Evolutionary conservation across 2,113 vertebrate genomes (phyloP), one percentile per base, ranked within the genome.

Genomic region (Tauraco erythrolophus): DNA sequence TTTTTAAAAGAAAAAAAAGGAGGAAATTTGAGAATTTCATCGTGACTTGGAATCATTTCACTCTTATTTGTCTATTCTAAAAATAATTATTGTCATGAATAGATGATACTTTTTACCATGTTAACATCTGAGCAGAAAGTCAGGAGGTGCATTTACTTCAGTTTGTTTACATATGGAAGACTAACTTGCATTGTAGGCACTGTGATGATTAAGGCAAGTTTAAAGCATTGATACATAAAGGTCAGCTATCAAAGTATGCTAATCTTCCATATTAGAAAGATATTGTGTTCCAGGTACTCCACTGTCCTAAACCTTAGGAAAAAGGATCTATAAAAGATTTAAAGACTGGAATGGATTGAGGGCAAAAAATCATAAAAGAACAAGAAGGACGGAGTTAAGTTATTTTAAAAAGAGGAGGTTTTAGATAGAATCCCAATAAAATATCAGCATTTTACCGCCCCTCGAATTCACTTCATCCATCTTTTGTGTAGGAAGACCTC

Each of bases 1-100:
- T 92, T 86, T 66, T 91, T 15, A 77, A 80, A 94, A 66, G 28
- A 7, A 39, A 74, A 56, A 57, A 76, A 74, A 35, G 39, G 21
- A 76, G 27, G 83, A 95, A 91, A 92, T 92, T 77, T 12, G 11
- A 74, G 45, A 80, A 91, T 84, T 91, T 41, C 87, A 84, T 96
- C 62, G 24, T 96, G 94, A 94, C 93, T 97, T 96, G 60, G 46
- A 95, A 86, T 92, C 45, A 43, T 8, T 80, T 39, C 37, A 74
- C 4, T 60, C 69, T 94, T 84, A 79, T 78, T 94, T 96, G 35
- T 48, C 56, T 94, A 18, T 68, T 82, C 76, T 91, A 94, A 94
- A 95, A 95, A 95, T 96, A 96, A 50, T 35, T 56, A 9, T 77
- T 91, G 54, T 65, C 35, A 23, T 87, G 81, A 95, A 87, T 87